Evolutionary conservation across 1,140 invertebrate genomes (phyloP).

Genomic region (Ostrea denselamellosa): DNA sequence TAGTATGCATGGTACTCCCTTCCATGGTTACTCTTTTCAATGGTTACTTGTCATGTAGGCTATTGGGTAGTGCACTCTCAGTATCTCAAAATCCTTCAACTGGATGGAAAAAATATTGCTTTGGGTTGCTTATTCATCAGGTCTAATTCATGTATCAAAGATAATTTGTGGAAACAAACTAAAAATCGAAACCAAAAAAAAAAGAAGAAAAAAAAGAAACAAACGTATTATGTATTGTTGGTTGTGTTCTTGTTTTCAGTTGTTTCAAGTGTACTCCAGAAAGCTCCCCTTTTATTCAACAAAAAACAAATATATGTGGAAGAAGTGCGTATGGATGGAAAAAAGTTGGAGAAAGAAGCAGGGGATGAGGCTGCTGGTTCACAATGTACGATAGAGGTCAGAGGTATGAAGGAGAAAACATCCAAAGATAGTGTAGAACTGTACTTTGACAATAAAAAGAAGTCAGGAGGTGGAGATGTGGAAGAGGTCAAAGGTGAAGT

Average conservation of each 20-base stretch:
- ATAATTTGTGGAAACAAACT: too few species aligned
- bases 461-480: slow-evolving; percentile 56
- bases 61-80: too few species aligned
- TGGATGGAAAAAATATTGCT: too few species aligned
- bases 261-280: slow-evolving; percentile 40
- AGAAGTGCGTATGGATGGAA: neutral
- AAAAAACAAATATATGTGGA: slow-evolving; percentile 44
- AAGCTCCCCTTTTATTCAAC: slow-evolving; percentile 38
- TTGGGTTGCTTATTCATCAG: too few species aligned
- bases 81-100: too few species aligned
- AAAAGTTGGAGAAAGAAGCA: slow-evolving; percentile 24
- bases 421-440: slow-evolving; percentile 37
- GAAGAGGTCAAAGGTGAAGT: slow-evolving; percentile 42
- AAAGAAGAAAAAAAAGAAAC: too few species aligned
- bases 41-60: too few species aligned
- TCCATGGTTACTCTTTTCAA: too few species aligned
- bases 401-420: slow-evolving; percentile 35
- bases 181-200: too few species aligned
- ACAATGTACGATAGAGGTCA: slow-evolving; percentile 24
- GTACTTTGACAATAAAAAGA: slow-evolving; percentile 60
- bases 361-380: neutral
- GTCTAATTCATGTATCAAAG: too few species aligned
- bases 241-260: neutral
- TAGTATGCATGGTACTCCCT: too few species aligned
- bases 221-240: neutral